Base-by-base conservation (phyloP, 53 echinoderm and acorn worm genomes). In the Apostichopus leukothele region DNA sequence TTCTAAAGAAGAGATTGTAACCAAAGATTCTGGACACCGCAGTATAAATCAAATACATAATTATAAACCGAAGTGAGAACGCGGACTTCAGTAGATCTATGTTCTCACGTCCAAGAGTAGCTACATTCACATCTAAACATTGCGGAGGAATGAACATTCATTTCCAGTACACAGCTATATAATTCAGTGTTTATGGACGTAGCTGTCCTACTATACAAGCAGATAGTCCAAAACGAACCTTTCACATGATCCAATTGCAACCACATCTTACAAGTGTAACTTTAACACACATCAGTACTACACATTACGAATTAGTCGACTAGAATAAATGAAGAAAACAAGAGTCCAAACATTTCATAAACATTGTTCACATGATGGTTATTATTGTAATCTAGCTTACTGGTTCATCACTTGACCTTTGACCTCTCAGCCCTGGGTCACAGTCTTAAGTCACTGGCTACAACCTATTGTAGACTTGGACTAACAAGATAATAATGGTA, bases 391-490 rank as follows among this genome's bases (percentile, higher is more conserved):
- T n/a, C 71, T 16, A 5, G 18, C 71, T 71, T 5, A 18, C 18
- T n/a, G 71, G 71, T 71, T 71, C 20, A 19, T 71, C 20, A 19
- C 71, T 16, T 71, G 71, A 19, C 71, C 71, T 71, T 71, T 71
- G n/a, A 71, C 71, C 71, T 59, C 81, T 54, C 81, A 54, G 81
- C 86, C 86, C 71, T 25, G 71, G 67, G 86, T 21, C 86, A 86
- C 86, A 86, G 86, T 60, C 71, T 86, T 12, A 71, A 86, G 86
- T 68, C 86, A 59, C 67, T 66, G 67, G 67, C 86, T 86, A 86
- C 86, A 86, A 86, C 51, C 86, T 67, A 86, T 86, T 86, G 86
- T 86, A 86, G 86, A 86, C 21, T 86, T 61, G 86, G 86, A 86
- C 86, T 81, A 26, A 11, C 54, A 81, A 59, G 1, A 81, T 55